Conservation (phyloP, 1,140 invertebrate genomes). For the Semibalanus balanoides region DNA sequence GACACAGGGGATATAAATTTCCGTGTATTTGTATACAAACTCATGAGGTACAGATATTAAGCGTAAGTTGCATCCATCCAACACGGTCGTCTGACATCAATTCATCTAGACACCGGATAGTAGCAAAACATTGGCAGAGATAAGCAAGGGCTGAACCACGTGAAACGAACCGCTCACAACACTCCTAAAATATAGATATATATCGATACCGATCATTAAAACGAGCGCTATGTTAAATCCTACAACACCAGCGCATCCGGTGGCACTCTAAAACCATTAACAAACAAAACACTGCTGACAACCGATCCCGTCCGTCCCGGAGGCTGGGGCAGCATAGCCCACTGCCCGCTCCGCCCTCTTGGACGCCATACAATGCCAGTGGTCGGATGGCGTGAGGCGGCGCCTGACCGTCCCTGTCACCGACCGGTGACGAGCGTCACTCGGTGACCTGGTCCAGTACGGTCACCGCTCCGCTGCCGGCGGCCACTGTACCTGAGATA, state of each 20-base stretch:
- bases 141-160: background rate
- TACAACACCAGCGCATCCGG: background rate
- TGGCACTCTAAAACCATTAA: background rate
- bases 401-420: background rate
- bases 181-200: background rate
- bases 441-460: background rate
- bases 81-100: background rate
- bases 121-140: background rate
- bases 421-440: background rate
- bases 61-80: background rate
- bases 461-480: too few species aligned
- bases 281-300: background rate
- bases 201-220: background rate
- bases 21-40: background rate
- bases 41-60: background rate
- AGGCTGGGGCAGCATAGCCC: background rate
- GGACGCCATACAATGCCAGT: background rate
- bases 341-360: too few species aligned
- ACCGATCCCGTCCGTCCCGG: background rate
- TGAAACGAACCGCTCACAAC: background rate
- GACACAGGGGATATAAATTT: background rate
- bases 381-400: background rate
- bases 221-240: background rate
- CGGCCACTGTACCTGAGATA: background rate
- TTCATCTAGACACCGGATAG: background rate